phyloP scores from a whole-genome alignment of 2,113 vertebrate genomes.

The Bostrychus sinensis region DNA sequence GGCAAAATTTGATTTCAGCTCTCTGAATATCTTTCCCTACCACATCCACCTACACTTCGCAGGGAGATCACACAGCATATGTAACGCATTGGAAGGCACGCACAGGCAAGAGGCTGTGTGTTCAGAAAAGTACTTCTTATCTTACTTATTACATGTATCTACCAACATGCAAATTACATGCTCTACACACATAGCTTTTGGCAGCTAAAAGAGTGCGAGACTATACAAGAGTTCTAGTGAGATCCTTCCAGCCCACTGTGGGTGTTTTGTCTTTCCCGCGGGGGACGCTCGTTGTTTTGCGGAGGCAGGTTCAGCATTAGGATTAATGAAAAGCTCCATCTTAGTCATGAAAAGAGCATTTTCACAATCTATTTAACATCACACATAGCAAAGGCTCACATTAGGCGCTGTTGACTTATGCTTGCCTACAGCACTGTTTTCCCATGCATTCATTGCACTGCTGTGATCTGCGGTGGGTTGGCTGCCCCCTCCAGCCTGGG shows the following conservation, averaged over 20 bases:
- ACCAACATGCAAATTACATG: constrained; percentile 51
- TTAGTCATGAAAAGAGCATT: constrained; percentile 78
- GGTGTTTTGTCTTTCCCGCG: constrained; percentile 76
- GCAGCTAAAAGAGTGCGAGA: constrained; percentile 49
- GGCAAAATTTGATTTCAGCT: constrained; percentile 54
- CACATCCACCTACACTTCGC: constrained; percentile 67
- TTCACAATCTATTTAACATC: constrained; percentile 79
- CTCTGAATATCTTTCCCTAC: constrained; percentile 52
- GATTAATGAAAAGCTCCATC: constrained; percentile 83
- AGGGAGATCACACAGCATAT: constrained; percentile 42
- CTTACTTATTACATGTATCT: constrained; percentile 23
- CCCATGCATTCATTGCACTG: constrained; percentile 67
- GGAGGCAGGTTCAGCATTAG: constrained; percentile 74
- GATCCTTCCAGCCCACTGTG: constrained; percentile 68
- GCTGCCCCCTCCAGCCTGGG: constrained; percentile 48
- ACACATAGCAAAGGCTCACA: constrained; percentile 71
- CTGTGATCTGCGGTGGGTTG: constrained; percentile 71
- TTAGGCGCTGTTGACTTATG: constrained; percentile 71
- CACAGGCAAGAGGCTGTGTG: constrained; percentile 13
- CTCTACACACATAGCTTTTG: constrained; percentile 33
- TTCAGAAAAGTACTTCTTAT: constrained; percentile 14
- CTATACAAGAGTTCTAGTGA: constrained; percentile 66
- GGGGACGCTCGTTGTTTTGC: constrained; percentile 77
- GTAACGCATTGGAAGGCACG: constrained; percentile 18
- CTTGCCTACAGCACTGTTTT: constrained; percentile 69